These are phyloP conservation scores for Zaprionus gabonicus DNA, from an alignment of 1,140 invertebrate genomes.

Conservation along the genomic window DNA sequence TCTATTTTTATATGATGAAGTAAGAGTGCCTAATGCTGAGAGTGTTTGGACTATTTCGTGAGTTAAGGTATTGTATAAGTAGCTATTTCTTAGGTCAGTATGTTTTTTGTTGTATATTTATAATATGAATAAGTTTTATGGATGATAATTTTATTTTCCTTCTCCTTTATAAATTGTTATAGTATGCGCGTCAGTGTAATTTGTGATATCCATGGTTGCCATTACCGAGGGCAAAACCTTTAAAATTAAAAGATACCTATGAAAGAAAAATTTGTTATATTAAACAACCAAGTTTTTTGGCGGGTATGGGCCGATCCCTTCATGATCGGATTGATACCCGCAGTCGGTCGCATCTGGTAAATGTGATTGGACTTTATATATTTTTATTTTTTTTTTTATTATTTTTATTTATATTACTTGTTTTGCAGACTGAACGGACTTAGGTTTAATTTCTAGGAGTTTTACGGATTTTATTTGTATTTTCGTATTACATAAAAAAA, in stretches of 20 bases:
- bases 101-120: not conserved
- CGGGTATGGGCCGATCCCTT: too few relatives aligned
- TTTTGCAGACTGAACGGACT: not conserved
- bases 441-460: not conserved
- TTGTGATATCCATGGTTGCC: too few relatives aligned
- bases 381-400: not conserved
- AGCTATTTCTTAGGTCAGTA: not conserved
- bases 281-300: not conserved
- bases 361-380: not conserved
- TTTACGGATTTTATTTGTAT: too few relatives aligned
- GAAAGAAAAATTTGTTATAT: not conserved
- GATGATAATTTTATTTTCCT: slow-evolving; percentile 1
- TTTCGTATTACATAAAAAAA: too few relatives aligned
- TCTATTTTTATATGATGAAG: too few relatives aligned
- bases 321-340: not conserved
- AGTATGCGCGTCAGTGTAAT: too few relatives aligned
- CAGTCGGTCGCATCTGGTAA: not conserved
- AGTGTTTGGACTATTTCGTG: not conserved
- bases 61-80: not conserved
- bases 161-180: too few relatives aligned
- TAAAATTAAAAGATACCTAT: too few relatives aligned
- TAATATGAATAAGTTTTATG: not conserved
- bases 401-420: not conserved
- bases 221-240: too few relatives aligned
- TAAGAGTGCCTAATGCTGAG: too few relatives aligned